These are phyloP conservation scores for Himalopsyche kuldschensis DNA, from an alignment of 2,888 invertebrate genomes.

Conservation along the genomic window DNA sequence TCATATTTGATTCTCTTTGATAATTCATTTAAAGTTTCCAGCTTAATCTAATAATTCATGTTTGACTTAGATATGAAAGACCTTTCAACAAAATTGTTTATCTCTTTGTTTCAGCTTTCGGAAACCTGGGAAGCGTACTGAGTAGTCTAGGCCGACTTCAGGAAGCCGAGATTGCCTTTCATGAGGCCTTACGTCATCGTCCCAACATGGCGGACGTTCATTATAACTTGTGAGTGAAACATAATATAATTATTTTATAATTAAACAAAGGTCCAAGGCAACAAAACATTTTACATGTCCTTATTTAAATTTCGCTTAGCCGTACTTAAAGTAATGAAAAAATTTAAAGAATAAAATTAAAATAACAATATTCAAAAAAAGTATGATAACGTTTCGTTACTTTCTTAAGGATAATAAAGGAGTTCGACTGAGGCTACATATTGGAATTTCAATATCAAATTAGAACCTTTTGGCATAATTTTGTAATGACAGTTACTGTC, in stretches of 20 bases:
- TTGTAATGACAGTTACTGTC: no score
- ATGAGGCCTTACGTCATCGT: conserved; percentile 85
- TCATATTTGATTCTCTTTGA: no score
- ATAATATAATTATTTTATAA: neutral
- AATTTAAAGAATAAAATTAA: no score
- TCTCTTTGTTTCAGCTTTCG: conserved; percentile 74
- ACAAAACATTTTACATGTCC: no score
- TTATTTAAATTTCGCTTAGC: no score
- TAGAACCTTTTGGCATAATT: no score
- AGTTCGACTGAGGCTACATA: no score
- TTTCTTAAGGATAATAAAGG: no score
- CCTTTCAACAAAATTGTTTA: neutral
- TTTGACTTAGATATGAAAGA: neutral
- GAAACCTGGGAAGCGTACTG: conserved; percentile 94
- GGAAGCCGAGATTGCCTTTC: conserved; percentile 91
- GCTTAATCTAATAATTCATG: neutral
- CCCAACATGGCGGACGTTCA: conserved; percentile 99
- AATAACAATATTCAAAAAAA: no score
- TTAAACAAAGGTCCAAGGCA: neutral
- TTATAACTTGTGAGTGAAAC: conserved; percentile 91
- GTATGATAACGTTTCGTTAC: no score
- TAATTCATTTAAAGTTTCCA: neutral
- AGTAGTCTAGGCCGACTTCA: conserved; percentile 82
- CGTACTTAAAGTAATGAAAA: no score
- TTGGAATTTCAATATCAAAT: no score